Evolutionary conservation across 1,140 invertebrate genomes (phyloP).

Genomic region (Cephus cinctus): DNA sequence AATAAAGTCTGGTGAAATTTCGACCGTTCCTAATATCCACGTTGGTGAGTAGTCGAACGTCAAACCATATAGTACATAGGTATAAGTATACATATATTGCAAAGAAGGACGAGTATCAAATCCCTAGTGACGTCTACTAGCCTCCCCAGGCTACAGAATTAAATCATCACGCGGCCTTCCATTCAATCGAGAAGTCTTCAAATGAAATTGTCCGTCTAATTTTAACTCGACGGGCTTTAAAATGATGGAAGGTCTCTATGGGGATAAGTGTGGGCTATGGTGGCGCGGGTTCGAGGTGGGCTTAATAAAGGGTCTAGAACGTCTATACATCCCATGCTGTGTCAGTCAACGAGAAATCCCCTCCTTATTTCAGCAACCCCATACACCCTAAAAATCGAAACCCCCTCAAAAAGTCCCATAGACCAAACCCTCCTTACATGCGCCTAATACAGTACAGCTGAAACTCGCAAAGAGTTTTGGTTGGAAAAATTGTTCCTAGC

Average conservation of each 20-base stretch:
- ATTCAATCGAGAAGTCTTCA: conserved; percentile 20
- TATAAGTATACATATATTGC: too few relatives aligned
- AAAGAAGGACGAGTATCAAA: too few relatives aligned
- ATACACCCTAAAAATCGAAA: neutral
- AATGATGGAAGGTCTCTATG: conserved; percentile 46
- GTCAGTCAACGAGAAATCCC: conserved; percentile 1
- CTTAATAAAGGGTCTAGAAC: conserved; percentile 17
- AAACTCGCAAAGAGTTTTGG: too few relatives aligned
- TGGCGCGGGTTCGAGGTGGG: conserved; percentile 16
- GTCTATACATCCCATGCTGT: neutral
- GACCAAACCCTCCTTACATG: too few relatives aligned
- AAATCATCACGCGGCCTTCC: conserved; percentile 30
- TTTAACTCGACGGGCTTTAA: conserved; percentile 43
- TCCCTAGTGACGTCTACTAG: too few relatives aligned
- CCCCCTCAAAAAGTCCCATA: neutral
- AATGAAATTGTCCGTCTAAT: conserved; percentile 51
- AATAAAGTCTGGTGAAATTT: too few relatives aligned
- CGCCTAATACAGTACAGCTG: too few relatives aligned
- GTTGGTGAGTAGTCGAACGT: too few relatives aligned
- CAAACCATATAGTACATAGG: too few relatives aligned
- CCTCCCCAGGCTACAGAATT: conserved; percentile 32
- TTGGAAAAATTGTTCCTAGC: too few relatives aligned
- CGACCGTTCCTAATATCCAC: too few relatives aligned
- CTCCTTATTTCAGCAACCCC: too few relatives aligned
- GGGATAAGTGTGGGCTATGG: conserved; percentile 29